These are phyloP conservation scores for Biston stratarius DNA, from an alignment of 2,888 invertebrate genomes.

Conservation along the genomic window DNA sequence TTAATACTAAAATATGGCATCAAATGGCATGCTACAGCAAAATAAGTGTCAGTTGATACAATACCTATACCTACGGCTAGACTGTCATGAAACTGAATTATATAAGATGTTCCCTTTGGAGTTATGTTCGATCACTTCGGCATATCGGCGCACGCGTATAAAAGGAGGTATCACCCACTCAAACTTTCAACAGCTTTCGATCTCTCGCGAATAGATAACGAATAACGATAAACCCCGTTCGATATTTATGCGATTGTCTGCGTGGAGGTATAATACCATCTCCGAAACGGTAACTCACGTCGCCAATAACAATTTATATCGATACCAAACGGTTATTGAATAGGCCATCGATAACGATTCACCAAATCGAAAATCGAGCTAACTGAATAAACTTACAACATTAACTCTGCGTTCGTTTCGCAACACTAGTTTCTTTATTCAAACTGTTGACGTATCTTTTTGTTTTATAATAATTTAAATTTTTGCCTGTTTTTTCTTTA, in stretches of 20 bases:
- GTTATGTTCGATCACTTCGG: conserved; percentile 41
- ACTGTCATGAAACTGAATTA: conserved; percentile 35
- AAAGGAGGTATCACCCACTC: conserved; percentile 64
- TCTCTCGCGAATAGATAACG: conserved; percentile 68
- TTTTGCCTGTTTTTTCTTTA: conserved; percentile 21
- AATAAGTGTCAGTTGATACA: neutral
- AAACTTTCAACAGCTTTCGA: conserved; percentile 66
- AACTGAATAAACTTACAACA: conserved; percentile 48
- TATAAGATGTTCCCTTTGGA: conserved; percentile 37
- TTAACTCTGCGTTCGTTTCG: conserved; percentile 45
- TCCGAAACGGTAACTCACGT: conserved; percentile 79
- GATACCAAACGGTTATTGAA: conserved; percentile 79
- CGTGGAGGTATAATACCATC: conserved; percentile 72
- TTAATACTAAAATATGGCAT: too few species aligned
- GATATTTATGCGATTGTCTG: conserved; percentile 80
- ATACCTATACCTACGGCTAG: conserved; percentile 28
- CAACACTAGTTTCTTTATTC: conserved; percentile 42
- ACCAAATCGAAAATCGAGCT: conserved; percentile 59
- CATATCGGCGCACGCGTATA: conserved; percentile 47
- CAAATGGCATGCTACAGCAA: neutral
- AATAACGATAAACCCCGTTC: conserved; percentile 71
- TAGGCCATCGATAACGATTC: conserved; percentile 72
- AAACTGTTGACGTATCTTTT: conserved; percentile 18
- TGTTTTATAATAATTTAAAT: conserved; percentile 9
- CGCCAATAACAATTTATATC: conserved; percentile 80